Percentiles rank a stretch among this genome's conserved stretches.
phyloP scores from a whole-genome alignment of 2,113 vertebrate genomes.

The Dicrurus megarhynchus region DNA sequence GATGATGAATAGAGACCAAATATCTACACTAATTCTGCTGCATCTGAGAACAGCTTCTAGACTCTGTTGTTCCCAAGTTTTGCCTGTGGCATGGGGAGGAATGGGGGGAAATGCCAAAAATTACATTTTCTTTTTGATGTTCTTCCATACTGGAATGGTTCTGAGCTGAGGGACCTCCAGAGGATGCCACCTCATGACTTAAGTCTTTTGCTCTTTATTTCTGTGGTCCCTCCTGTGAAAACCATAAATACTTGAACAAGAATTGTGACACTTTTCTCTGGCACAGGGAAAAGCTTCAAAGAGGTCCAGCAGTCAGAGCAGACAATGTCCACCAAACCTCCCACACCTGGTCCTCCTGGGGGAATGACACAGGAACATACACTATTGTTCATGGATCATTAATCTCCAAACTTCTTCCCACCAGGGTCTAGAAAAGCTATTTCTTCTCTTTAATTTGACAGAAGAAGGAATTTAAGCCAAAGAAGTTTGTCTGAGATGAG shows the following conservation, averaged over 20 bases:
- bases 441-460: background rate
- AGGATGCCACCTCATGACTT: background rate
- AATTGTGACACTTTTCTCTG: background rate
- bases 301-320: background rate
- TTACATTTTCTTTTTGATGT: background rate
- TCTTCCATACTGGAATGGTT: background rate
- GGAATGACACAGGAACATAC: fast-evolving
- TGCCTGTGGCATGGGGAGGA: background rate
- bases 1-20: background rate
- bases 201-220: background rate
- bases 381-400: background rate
- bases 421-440: background rate
- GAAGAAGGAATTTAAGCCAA: background rate
- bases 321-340: background rate
- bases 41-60: background rate
- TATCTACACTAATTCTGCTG: background rate
- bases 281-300: background rate
- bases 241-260: background rate
- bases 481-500: background rate
- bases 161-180: background rate
- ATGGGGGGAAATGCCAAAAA: background rate
- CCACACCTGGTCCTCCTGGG: background rate
- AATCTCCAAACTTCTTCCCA: background rate
- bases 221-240: background rate
- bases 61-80: background rate